Evolutionary conservation across 2,797 vertebrate species (phyloP).

Genomic region (Alfaro cultratus): DNA sequence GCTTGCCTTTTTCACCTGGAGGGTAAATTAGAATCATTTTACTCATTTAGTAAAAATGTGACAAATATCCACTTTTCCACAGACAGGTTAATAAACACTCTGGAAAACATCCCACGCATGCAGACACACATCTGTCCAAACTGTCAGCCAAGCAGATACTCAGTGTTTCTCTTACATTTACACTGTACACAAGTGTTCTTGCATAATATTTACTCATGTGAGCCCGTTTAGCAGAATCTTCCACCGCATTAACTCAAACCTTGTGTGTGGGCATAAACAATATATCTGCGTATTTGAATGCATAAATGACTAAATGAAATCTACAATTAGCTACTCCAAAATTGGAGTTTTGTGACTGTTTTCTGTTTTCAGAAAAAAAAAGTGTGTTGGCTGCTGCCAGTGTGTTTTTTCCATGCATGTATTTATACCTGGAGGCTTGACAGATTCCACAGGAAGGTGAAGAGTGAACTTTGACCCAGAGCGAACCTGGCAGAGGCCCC

Average conservation of each 20-base stretch:
- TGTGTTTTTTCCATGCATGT: conserved; percentile 4
- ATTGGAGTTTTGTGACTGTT: not conserved
- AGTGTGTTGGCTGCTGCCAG: conserved; percentile 9
- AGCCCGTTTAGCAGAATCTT: conserved; percentile 36
- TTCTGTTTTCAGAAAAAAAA: not conserved
- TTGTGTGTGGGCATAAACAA: conserved; percentile 3
- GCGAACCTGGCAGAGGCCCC: conserved; percentile 38
- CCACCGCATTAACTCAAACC: conserved; percentile 7
- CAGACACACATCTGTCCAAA: conserved; percentile 57
- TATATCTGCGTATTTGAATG: not conserved
- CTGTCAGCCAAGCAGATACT: conserved; percentile 18
- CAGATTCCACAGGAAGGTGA: conserved; percentile 70
- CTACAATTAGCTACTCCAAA: not conserved
- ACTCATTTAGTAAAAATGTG: conserved; percentile 50
- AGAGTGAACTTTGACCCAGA: conserved; percentile 58
- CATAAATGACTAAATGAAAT: not conserved
- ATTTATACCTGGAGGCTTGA: conserved; percentile 42
- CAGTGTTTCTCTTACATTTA: conserved; percentile 10
- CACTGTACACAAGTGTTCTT: conserved; percentile 25
- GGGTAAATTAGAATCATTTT: conserved; percentile 52
- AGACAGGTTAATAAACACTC: conserved; percentile 61
- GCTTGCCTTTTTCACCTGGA: conserved; percentile 56
- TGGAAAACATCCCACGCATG: conserved; percentile 37
- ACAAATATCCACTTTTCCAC: conserved; percentile 46
- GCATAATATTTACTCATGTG: conserved; percentile 57